Conservation (phyloP, 2,113 vertebrate genomes). For the Zapornia atra region DNA sequence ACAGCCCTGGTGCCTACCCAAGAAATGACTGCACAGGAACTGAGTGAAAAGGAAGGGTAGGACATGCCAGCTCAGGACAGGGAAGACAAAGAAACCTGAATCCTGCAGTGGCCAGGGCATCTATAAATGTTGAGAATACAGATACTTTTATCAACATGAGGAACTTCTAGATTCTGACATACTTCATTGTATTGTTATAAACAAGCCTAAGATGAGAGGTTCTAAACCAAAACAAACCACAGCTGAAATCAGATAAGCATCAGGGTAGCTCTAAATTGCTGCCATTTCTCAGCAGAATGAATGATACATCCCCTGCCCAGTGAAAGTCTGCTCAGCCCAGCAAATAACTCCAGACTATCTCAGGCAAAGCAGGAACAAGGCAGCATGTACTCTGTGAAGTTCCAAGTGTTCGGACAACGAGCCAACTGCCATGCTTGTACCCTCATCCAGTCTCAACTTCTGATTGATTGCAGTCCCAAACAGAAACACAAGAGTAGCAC, state of each 20-base stretch:
- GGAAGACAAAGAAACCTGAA: slow-evolving; percentile 25
- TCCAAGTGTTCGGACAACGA: background rate
- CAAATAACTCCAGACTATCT: slow-evolving; percentile 11
- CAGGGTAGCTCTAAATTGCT: background rate
- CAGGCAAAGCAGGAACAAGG: slow-evolving; percentile 15
- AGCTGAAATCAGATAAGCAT: background rate
- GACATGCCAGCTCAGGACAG: slow-evolving; percentile 12
- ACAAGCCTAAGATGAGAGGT: background rate
- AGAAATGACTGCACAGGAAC: slow-evolving; percentile 71
- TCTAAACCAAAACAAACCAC: background rate
- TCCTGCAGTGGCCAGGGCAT: background rate
- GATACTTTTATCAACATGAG: background rate
- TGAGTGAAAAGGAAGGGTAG: slow-evolving; percentile 47
- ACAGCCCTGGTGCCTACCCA: slow-evolving; percentile 64
- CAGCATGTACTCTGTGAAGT: background rate
- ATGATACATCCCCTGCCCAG: background rate
- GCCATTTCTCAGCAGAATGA: background rate
- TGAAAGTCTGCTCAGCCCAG: background rate
- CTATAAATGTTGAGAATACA: background rate
- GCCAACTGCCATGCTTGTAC: background rate
- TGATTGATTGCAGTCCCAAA: background rate
- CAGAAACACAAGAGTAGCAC: background rate
- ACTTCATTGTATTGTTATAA: background rate
- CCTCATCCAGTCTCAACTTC: background rate
- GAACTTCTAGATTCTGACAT: background rate